These are phyloP conservation scores for Heteronetta atricapilla DNA, from an alignment of 2,113 vertebrate species.

Conservation along the genomic window DNA sequence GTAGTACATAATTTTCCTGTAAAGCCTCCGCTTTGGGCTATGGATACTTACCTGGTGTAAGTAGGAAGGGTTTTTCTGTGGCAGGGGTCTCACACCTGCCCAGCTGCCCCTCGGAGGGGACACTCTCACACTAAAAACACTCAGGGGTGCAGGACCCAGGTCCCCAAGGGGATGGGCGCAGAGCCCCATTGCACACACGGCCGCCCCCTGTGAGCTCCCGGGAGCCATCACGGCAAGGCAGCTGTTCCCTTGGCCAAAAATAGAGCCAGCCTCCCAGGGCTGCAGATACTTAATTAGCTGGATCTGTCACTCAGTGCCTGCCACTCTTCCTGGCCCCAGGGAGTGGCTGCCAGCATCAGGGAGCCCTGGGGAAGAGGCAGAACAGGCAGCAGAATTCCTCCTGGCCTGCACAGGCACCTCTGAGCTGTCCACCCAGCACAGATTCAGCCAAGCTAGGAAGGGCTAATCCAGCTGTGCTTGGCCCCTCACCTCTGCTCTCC, in stretches of 20 bases:
- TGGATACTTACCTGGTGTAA: neutral
- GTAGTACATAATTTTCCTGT: neutral
- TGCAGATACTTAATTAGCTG: neutral
- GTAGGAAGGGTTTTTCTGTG: neutral
- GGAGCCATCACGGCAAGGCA: accelerated
- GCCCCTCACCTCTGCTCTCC: conserved; percentile 83
- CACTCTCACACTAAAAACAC: neutral
- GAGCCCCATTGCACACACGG: neutral
- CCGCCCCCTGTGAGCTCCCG: accelerated
- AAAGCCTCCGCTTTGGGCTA: neutral
- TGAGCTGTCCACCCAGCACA: neutral
- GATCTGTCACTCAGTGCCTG: neutral
- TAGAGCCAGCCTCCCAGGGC: neutral
- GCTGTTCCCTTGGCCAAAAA: neutral
- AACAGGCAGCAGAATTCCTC: neutral
- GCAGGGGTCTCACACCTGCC: accelerated
- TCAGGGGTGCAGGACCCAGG: neutral
- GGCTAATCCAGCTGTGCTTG: neutral
- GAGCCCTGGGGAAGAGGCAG: neutral
- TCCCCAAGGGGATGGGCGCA: no score
- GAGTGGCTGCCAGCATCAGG: neutral
- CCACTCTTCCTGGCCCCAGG: accelerated
- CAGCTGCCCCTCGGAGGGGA: neutral
- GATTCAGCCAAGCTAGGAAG: neutral
- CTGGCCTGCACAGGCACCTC: neutral